Evolutionary conservation across 2,888 invertebrate genomes (phyloP), one percentile per base, ranked within the genome.

Genomic region (Piscicola geometra): DNA sequence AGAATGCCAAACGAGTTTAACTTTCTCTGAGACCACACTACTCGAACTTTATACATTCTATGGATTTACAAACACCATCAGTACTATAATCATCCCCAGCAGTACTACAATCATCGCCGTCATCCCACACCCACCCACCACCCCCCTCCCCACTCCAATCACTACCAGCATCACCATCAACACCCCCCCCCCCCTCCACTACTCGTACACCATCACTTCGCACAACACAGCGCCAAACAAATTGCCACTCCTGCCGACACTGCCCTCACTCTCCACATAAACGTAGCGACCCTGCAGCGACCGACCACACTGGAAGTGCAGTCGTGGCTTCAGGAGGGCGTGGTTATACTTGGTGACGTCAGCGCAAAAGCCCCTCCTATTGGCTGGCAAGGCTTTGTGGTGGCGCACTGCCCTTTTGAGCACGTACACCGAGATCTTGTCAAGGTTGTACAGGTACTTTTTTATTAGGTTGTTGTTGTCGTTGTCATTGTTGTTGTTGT

Each of bases 191-290:
- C 66, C n/a, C n/a, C 9, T 69, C 12, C 30, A 32, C 41, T 41
- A 73, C 36, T 73, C 83, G 74, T 87, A 87, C 32, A 88, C 86
- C 83, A 86, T 85, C 18, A 88, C 87, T 82, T 88, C 87, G 80
- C 88, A 88, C 28, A 88, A 81, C 32, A 88, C 86, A 41, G 87
- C 86, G 60, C 86, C 86, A 81, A 87, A 88, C 50, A 87, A 82
- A 72, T 85, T 81, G 77, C 85, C 86, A 85, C 86, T 87, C 71
- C 87, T 82, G 79, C 86, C 85, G 56, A 85, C 83, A 25, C 86
- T 84, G 41, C 87, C 87, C 79, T 85, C 85, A 0, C 87, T 87
- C 80, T 87, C 86, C 71, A 88, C 85, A 81, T 87, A 86, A 33
- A 88, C 84, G 80, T 87, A 87, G 9, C 87, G 84, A 5, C 87